Conservation (phyloP, 1,140 invertebrate genomes). For the Araneus ventricosus region DNA sequence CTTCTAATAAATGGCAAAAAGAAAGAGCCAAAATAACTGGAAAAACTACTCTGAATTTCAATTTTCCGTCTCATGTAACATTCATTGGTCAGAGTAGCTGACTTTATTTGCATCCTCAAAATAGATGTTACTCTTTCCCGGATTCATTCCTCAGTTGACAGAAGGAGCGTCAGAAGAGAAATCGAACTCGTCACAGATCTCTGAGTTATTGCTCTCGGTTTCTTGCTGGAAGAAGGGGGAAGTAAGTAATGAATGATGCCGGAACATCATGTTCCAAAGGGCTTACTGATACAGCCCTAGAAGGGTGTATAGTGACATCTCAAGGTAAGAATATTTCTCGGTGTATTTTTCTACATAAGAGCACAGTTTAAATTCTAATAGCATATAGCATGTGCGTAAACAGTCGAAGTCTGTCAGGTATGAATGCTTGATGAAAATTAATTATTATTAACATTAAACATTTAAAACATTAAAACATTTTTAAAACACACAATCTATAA, state of each 20-base stretch:
- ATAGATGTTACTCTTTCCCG: neutral
- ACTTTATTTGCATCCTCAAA: conserved; percentile 42
- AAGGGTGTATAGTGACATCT: neutral
- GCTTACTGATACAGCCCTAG: neutral
- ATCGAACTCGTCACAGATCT: neutral
- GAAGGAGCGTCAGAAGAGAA: neutral
- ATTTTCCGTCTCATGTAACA: conserved; percentile 23
- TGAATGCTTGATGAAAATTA: no score
- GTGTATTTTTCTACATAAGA: neutral
- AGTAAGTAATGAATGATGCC: neutral
- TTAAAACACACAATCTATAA: no score
- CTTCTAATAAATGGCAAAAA: neutral
- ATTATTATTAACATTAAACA: no score
- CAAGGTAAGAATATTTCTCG: neutral
- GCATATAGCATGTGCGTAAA: no score
- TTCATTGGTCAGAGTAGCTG: conserved; percentile 40
- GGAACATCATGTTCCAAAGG: neutral
- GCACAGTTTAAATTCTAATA: neutral
- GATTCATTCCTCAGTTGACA: neutral
- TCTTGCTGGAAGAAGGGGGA: neutral
- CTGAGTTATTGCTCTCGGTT: neutral
- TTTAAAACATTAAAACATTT: no score
- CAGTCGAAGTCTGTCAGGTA: no score
- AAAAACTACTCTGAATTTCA: conserved; percentile 39
- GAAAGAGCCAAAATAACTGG: neutral